Base-by-base conservation (phyloP, 2,888 invertebrate species). In the Incurvaria masculella region DNA sequence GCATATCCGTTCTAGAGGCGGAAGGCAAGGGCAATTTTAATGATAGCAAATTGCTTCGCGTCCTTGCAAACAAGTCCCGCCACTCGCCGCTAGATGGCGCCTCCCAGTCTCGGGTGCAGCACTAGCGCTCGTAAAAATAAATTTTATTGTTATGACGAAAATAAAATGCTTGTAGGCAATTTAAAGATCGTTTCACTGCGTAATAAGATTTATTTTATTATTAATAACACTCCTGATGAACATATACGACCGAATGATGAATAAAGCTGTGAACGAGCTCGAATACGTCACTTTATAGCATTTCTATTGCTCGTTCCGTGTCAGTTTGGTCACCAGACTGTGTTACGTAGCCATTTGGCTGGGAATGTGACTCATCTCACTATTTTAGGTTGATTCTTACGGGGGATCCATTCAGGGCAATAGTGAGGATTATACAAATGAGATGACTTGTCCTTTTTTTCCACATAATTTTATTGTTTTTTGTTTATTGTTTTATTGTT, bases 111-210 rank as follows among this genome's bases (percentile, higher is more conserved):
- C 61, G 48, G n/a, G 59, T 61, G 23, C 42, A 39, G 26, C 49
- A 47, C 41, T 63, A 53, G 56, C 53, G 68, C 65, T 72, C 73
- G 65, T 78, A 78, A 78, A 78, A 78, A 73, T 74, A 72, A 78
- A 78, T 75, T 76, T 78, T 78, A 78, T 78, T 78, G 76, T 78
- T 78, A 78, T 78, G 75, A 73, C 68, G 73, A 75, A 75, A 76
- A 78, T 78, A 78, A 78, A 78, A 78, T 76, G 75, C 74, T 75
- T 75, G 76, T 75, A 76, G 71, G 76, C 78, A 75, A 76, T 78
- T 78, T 76, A 73, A 76, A 78, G 74, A 73, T 74, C 66, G 76
- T 74, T 76, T 76, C 69, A 76, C 67, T 71, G 67, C 68, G 72
- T 70, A 74, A 74, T 78, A 76, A 76, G 78, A 75, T 78, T 78